Evolutionary conservation across 2,113 vertebrate species (phyloP).

Genomic region (Falcunculus frontatus): DNA sequence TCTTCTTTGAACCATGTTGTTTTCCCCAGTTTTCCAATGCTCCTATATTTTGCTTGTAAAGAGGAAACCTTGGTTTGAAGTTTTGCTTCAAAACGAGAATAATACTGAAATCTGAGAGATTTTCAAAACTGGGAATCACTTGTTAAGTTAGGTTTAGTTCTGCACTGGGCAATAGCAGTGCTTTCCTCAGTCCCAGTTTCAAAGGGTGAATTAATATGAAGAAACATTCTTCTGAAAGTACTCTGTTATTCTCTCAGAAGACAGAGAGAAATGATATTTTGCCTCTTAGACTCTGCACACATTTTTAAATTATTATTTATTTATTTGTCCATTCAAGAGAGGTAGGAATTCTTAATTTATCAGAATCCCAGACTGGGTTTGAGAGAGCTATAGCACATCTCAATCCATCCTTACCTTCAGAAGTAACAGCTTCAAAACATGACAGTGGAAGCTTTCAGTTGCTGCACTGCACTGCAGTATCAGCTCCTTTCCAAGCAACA

Average conservation of each 20-base stretch:
- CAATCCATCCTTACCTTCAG: neutral
- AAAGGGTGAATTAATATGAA: neutral
- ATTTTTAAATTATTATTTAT: neutral
- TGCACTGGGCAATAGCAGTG: neutral
- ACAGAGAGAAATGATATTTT: neutral
- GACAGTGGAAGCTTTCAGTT: neutral
- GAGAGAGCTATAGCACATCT: neutral
- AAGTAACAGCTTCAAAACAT: neutral
- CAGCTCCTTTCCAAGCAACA: neutral
- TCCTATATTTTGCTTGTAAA: neutral
- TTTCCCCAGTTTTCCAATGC: neutral
- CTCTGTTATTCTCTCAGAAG: neutral
- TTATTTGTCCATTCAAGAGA: neutral
- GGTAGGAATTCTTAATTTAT: neutral
- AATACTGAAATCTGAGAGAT: neutral
- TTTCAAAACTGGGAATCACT: neutral
- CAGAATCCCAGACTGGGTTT: neutral
- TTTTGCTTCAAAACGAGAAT: neutral
- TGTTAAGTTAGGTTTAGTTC: neutral
- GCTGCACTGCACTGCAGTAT: neutral
- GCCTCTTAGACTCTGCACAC: neutral
- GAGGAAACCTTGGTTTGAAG: neutral
- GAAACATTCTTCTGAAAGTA: neutral
- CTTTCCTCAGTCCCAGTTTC: neutral
- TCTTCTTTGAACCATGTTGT: neutral